Conservation (phyloP, 2,888 invertebrate genomes). For the Sarcophaga rosellei region DNA sequence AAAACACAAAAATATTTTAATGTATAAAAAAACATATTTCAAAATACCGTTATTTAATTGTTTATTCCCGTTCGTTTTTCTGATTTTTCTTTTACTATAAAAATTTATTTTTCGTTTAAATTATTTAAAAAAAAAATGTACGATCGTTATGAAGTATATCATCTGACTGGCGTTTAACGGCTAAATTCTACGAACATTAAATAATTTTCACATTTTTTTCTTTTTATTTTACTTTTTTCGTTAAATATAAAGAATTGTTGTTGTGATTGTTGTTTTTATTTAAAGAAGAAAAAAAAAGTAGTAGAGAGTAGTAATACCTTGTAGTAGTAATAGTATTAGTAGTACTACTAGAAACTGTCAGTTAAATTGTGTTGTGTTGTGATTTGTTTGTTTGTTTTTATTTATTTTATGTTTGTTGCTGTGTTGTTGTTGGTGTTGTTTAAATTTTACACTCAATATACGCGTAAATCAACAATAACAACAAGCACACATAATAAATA, state of each 20-base stretch:
- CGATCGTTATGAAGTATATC: slow-evolving; percentile 75
- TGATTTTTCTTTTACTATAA: slow-evolving; percentile 12
- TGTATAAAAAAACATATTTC: slow-evolving; percentile 5
- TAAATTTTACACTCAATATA: slow-evolving; percentile 63
- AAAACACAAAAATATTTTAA: not conserved
- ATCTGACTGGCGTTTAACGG: slow-evolving; percentile 74
- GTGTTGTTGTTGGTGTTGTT: slow-evolving; percentile 46
- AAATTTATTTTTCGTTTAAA: slow-evolving; percentile 20
- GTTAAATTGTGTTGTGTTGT: slow-evolving; percentile 51
- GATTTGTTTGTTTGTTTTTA: slow-evolving; percentile 61
- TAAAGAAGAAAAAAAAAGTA: slow-evolving; percentile 25
- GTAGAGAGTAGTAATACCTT: not conserved
- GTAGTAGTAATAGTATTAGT: slow-evolving; percentile 43
- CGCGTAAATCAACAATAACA: slow-evolving; percentile 30
- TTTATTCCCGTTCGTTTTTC: not conserved
- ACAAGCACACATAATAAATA: slow-evolving; percentile 1
- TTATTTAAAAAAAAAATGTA: slow-evolving; percentile 59
- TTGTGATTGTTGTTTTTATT: slow-evolving; percentile 57
- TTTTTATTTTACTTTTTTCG: slow-evolving; percentile 40
- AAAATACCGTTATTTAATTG: slow-evolving; percentile 24
- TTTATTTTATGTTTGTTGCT: slow-evolving; percentile 47
- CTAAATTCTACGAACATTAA: slow-evolving; percentile 73
- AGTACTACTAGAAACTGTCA: slow-evolving; percentile 16
- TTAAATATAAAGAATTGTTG: slow-evolving; percentile 51
- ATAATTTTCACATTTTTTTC: slow-evolving; percentile 71